phyloP scores from a whole-genome alignment of 2,797 vertebrate species.

The Philypnodon macrostomus region DNA sequence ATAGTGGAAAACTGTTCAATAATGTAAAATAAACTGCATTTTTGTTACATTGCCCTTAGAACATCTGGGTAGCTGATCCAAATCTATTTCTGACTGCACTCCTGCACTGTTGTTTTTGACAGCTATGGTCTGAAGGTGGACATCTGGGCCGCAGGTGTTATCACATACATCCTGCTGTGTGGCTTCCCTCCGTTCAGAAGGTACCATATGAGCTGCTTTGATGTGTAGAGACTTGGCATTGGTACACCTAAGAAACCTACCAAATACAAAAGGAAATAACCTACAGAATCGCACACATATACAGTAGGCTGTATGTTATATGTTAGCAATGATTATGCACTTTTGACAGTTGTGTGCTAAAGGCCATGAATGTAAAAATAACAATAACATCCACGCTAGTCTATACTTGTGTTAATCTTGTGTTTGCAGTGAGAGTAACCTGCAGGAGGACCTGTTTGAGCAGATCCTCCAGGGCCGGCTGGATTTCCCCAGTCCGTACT shows the following conservation, averaged over 20 bases:
- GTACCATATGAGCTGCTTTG: conserved; percentile 59
- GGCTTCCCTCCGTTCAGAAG: conserved; percentile 98
- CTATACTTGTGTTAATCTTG: not conserved
- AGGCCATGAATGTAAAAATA: too few species aligned
- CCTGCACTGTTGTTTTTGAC: conserved; percentile 7
- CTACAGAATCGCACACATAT: too few species aligned
- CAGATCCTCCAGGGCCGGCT: conserved; percentile 91
- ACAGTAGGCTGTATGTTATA: too few species aligned
- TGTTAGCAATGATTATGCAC: too few species aligned
- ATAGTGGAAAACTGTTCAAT: too few species aligned
- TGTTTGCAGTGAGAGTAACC: conserved; percentile 87
- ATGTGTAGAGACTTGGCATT: too few species aligned
- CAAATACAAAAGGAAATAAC: too few species aligned
- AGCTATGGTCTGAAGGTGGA: conserved; percentile 98
- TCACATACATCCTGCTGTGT: conserved; percentile 95
- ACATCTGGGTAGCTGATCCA: not conserved
- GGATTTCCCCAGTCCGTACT: conserved; percentile 94
- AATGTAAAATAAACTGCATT: too few species aligned
- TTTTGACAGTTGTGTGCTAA: too few species aligned
- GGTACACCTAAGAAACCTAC: too few species aligned
- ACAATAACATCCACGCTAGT: too few species aligned
- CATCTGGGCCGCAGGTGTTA: conserved; percentile 96
- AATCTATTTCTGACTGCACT: not conserved
- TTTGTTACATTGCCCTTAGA: too few species aligned
- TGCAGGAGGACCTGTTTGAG: conserved; percentile 96